These are phyloP conservation scores for Acrocyrtus sp. DNA, from an alignment of 2,888 invertebrate genomes.

Conservation along the genomic window DNA sequence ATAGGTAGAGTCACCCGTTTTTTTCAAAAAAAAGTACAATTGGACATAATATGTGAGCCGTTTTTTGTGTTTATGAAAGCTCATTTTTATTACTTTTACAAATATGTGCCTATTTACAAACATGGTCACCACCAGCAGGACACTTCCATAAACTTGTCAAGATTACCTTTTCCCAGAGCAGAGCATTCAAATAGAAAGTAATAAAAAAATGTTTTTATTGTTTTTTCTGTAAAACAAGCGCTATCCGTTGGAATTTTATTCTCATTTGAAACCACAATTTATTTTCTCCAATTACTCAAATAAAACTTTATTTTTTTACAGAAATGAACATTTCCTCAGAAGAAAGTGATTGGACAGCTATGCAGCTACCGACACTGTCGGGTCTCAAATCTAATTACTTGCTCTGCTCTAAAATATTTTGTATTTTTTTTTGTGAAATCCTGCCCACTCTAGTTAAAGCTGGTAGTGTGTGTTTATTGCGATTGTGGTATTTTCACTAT, in stretches of 20 bases:
- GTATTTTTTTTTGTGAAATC: background rate
- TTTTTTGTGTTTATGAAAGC: too few relatives aligned
- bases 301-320: too few relatives aligned
- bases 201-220: background rate
- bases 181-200: too few relatives aligned
- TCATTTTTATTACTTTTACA: background rate
- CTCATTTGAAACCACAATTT: background rate
- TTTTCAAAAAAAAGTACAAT: too few relatives aligned
- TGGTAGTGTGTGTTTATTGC: background rate
- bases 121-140: slow-evolving; percentile 19
- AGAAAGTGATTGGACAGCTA: background rate
- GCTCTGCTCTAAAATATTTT: background rate
- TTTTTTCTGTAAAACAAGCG: background rate
- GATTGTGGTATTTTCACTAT: background rate
- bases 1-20: too few relatives aligned
- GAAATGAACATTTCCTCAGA: slow-evolving; percentile 12
- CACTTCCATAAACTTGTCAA: slow-evolving; percentile 41
- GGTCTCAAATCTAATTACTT: slow-evolving; percentile 27
- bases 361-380: too few relatives aligned
- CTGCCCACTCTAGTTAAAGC: background rate
- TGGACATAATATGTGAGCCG: too few relatives aligned
- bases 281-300: background rate
- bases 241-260: background rate
- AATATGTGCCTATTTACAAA: background rate
- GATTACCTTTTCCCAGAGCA: too few relatives aligned